phyloP scores from a whole-genome alignment of 2,113 vertebrate species.

The Pteruthius melanotis region DNA sequence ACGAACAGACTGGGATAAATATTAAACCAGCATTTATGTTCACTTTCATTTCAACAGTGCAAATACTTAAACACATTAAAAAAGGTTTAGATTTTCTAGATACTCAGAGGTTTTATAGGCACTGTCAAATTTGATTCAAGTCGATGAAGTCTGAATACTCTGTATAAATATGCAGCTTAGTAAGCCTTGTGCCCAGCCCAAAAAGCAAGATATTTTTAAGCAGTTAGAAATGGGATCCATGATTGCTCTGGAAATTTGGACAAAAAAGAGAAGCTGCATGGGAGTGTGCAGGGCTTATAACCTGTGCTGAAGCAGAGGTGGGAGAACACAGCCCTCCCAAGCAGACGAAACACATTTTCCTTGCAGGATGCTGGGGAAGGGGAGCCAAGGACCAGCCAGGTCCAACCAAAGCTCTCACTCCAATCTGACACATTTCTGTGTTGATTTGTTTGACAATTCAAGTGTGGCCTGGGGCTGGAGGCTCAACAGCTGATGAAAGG shows the following conservation, averaged over 20 bases:
- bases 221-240: neutral
- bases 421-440: neutral
- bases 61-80: neutral
- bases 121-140: neutral
- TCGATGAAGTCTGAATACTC: neutral
- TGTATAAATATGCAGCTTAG: neutral
- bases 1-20: neutral
- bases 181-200: neutral
- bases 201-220: neutral
- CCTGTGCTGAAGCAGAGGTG: neutral
- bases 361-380: neutral
- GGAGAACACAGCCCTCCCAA: neutral
- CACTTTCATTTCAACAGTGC: neutral
- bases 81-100: neutral
- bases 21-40: neutral
- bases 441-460: neutral
- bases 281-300: neutral
- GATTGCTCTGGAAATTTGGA: neutral
- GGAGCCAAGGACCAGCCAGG: neutral
- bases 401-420: neutral
- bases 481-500: neutral
- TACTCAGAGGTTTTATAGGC: neutral
- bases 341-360: neutral
- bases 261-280: neutral
- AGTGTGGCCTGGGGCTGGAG: neutral